Evolutionary conservation across 2,113 vertebrate genomes (phyloP).

Genomic region (Lynx canadensis): DNA sequence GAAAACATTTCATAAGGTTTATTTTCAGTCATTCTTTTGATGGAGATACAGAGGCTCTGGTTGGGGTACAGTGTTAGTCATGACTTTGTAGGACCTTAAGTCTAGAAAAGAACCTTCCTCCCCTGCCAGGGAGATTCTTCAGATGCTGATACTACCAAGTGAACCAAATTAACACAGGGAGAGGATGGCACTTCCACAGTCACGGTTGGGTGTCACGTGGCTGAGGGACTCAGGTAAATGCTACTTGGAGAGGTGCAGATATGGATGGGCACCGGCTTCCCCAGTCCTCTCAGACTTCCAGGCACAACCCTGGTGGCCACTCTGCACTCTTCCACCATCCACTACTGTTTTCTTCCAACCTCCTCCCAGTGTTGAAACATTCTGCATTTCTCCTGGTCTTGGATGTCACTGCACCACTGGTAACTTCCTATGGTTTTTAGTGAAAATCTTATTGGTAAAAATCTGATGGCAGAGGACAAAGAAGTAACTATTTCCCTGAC

Average conservation of each 20-base stretch:
- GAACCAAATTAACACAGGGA: not conserved
- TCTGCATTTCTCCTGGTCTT: not conserved
- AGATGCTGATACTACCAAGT: not conserved
- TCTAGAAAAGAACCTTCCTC: not conserved
- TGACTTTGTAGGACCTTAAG: not conserved
- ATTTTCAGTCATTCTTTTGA: constrained; percentile 41
- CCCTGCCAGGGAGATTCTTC: not conserved
- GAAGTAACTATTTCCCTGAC: not conserved
- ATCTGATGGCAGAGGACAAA: not conserved
- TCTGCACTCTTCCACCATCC: not conserved
- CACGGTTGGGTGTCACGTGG: not conserved
- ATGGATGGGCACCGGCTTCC: not conserved
- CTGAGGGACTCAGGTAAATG: not conserved
- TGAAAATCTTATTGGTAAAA: constrained; percentile 25
- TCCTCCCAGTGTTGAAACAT: not conserved
- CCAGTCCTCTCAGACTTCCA: not conserved
- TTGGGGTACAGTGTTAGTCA: not conserved
- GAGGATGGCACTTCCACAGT: not conserved
- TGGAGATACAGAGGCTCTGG: not conserved
- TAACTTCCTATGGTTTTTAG: not conserved
- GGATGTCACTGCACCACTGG: not conserved
- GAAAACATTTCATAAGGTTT: constrained; percentile 24
- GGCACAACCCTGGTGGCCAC: not conserved
- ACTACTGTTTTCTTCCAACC: not conserved
- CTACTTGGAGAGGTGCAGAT: not conserved